Evolutionary conservation across 2,113 vertebrate species (phyloP).

Genomic region (Rhineura floridana): DNA sequence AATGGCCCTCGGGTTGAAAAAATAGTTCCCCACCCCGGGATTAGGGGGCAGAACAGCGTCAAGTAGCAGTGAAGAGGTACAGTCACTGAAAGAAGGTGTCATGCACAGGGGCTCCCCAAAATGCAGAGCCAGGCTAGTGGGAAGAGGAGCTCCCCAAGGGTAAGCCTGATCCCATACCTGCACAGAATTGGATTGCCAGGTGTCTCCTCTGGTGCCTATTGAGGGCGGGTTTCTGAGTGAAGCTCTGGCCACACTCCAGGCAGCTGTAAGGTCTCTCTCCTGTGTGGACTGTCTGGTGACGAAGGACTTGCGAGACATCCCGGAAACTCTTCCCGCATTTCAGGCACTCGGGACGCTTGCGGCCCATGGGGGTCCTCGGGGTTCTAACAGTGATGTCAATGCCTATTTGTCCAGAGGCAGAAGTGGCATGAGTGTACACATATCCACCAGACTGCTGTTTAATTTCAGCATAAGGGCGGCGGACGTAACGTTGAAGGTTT

Average conservation of each 20-base stretch:
- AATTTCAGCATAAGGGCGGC: not conserved
- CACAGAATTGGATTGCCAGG: not conserved
- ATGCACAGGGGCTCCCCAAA: no score
- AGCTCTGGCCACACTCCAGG: slow-evolving; percentile 27
- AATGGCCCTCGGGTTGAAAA: no score
- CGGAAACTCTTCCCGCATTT: slow-evolving; percentile 45
- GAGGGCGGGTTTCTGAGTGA: slow-evolving; percentile 47
- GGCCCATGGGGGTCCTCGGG: not conserved
- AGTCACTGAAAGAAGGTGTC: no score
- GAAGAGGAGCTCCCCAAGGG: not conserved
- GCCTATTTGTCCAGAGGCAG: not conserved
- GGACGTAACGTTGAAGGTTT: not conserved
- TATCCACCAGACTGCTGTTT: not conserved
- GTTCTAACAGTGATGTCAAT: not conserved
- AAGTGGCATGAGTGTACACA: not conserved
- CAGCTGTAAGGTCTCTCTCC: slow-evolving; percentile 38
- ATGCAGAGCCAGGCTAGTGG: not conserved
- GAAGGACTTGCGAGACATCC: slow-evolving; percentile 36
- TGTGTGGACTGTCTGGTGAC: slow-evolving; percentile 36
- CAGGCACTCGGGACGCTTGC: slow-evolving; percentile 19
- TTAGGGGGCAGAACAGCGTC: no score
- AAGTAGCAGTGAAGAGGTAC: no score
- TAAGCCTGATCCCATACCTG: not conserved
- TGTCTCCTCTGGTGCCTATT: slow-evolving; percentile 29
- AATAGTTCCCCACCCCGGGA: no score